Conservation (phyloP, 2,888 invertebrate species). For the Laothoe populi region DNA sequence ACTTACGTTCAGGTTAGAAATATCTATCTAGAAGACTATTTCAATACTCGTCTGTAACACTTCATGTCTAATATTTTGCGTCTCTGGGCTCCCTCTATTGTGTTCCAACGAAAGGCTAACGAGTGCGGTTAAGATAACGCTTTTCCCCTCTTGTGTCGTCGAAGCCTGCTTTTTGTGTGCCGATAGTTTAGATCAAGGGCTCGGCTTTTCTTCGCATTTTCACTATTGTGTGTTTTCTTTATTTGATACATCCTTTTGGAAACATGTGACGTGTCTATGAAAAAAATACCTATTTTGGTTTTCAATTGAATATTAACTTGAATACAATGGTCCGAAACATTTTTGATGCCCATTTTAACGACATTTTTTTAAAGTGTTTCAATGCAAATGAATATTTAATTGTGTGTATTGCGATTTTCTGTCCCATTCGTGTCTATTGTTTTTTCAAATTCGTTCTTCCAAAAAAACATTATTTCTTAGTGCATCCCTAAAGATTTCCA, state of each 20-base stretch:
- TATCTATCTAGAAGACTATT: too few relatives aligned
- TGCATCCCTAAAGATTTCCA: neutral
- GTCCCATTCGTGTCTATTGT: too few relatives aligned
- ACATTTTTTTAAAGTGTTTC: too few relatives aligned
- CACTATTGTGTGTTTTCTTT: conserved; percentile 22
- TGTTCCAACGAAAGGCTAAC: conserved; percentile 34
- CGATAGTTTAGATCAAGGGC: conserved; percentile 20
- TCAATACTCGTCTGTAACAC: neutral
- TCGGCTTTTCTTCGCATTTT: conserved; percentile 18
- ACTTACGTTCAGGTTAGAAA: neutral
- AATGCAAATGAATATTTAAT: too few relatives aligned
- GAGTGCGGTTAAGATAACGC: conserved; percentile 38
- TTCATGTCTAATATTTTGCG: neutral
- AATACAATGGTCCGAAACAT: neutral
- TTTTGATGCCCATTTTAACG: neutral
- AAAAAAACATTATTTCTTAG: neutral
- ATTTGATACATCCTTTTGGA: conserved; percentile 23
- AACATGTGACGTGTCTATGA: conserved; percentile 16
- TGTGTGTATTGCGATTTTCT: too few relatives aligned
- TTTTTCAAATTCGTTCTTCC: too few relatives aligned
- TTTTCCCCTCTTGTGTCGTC: conserved; percentile 39
- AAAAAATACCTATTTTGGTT: neutral
- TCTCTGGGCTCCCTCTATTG: conserved; percentile 8
- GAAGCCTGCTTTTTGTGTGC: conserved; percentile 35
- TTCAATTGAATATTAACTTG: conserved; percentile 6